Evolutionary conservation across 2,888 invertebrate genomes (phyloP).

Genomic region (Synanthedon andrenaeformis): DNA sequence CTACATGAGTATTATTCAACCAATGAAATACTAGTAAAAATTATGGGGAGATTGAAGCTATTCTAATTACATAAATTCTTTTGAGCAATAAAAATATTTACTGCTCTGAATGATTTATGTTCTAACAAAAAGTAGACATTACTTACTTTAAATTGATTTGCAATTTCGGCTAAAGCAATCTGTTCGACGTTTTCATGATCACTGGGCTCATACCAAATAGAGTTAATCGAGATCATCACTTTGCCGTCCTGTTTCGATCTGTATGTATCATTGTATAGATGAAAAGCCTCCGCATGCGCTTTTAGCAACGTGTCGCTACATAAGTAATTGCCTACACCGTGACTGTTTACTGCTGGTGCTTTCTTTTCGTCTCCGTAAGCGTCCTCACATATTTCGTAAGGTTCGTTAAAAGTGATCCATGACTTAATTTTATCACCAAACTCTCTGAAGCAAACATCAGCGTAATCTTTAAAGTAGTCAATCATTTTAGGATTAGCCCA

Average conservation of each 20-base stretch:
- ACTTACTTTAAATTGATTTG: slow-evolving; percentile 63
- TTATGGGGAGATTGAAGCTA: too few species aligned
- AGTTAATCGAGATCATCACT: slow-evolving; percentile 65
- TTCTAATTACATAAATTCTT: too few species aligned
- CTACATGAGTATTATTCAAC: too few species aligned
- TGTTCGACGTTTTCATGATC: slow-evolving; percentile 50
- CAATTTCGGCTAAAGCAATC: slow-evolving; percentile 55
- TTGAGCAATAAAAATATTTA: too few species aligned
- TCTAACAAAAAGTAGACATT: too few species aligned
- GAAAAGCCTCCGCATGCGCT: slow-evolving; percentile 76
- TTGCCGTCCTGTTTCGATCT: slow-evolving; percentile 64
- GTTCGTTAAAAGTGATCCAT: slow-evolving; percentile 81
- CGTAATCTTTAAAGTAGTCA: slow-evolving; percentile 69
- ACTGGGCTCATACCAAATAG: slow-evolving; percentile 65
- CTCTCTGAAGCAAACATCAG: slow-evolving; percentile 62
- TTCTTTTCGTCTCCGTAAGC: slow-evolving; percentile 66
- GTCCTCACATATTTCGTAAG: slow-evolving; percentile 64
- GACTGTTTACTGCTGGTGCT: slow-evolving; percentile 65
- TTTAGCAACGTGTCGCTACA: slow-evolving; percentile 74
- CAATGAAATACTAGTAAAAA: too few species aligned
- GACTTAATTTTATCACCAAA: slow-evolving; percentile 71
- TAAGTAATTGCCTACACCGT: slow-evolving; percentile 73
- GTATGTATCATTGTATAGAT: slow-evolving; percentile 73
- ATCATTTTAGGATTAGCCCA: slow-evolving; percentile 66
- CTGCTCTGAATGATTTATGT: too few species aligned